A percentile compares a stretch with the other conserved stretches of the same genome.
These are phyloP conservation scores for Toxotes jaculatrix DNA, from an alignment of 2,113 vertebrate species.

Conservation along the genomic window DNA sequence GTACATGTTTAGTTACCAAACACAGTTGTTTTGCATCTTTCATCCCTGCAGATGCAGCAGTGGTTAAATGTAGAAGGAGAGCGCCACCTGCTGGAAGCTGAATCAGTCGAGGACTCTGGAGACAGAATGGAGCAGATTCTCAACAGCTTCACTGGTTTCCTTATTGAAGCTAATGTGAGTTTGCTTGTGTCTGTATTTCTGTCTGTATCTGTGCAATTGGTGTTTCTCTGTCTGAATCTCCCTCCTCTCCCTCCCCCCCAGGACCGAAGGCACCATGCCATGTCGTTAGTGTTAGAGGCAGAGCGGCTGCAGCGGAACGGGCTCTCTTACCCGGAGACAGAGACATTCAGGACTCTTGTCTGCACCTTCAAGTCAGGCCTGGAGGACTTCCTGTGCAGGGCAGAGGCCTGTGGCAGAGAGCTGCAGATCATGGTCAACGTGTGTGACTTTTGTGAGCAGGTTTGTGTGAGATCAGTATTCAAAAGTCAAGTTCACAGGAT, in stretches of 20 bases:
- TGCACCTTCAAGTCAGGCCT: conserved; percentile 85
- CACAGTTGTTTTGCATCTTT: neutral
- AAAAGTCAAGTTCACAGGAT: neutral
- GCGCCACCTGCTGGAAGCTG: conserved; percentile 80
- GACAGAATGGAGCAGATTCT: conserved; percentile 80
- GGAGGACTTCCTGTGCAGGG: conserved; percentile 86
- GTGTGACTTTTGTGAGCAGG: conserved; percentile 88
- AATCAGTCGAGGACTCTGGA: conserved; percentile 78
- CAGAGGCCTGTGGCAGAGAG: conserved; percentile 86
- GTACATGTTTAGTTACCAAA: neutral
- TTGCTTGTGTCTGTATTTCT: neutral
- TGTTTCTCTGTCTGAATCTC: conserved; percentile 13
- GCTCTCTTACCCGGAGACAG: conserved; percentile 76
- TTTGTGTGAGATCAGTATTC: conserved; percentile 57
- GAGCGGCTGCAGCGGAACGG: conserved; percentile 74
- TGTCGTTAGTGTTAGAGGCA: conserved; percentile 86
- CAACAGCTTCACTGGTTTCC: conserved; percentile 85
- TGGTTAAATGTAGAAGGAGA: conserved; percentile 91
- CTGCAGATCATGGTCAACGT: conserved; percentile 86
- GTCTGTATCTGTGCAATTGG: neutral
- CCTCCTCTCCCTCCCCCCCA: conserved; percentile 55
- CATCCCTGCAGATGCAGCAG: conserved; percentile 84
- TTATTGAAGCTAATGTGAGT: conserved; percentile 88
- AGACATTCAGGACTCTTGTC: conserved; percentile 77
- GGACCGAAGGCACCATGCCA: conserved; percentile 86